Evolutionary conservation across 2,888 invertebrate genomes (phyloP).

Genomic region (Drosophila flavopinicola): DNA sequence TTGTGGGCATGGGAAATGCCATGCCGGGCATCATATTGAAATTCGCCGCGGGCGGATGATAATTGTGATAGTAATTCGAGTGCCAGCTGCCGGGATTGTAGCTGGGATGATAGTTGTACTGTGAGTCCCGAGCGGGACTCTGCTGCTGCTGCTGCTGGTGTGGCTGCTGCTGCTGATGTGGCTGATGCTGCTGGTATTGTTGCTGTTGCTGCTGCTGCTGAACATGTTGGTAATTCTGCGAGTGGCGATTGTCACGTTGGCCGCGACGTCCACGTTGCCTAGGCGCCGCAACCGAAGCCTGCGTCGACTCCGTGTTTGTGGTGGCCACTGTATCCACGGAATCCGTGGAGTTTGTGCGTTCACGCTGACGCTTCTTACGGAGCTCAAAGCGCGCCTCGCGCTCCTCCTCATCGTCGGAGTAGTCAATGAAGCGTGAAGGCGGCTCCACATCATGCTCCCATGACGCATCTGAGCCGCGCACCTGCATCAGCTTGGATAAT

Average conservation of each 20-base stretch:
- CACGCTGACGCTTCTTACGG: constrained; percentile 77
- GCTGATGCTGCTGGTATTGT: too few species aligned
- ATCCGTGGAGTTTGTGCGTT: constrained; percentile 61
- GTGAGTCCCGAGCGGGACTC: constrained; percentile 38
- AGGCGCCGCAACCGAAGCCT: constrained; percentile 22
- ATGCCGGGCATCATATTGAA: constrained; percentile 63
- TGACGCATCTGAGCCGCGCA: constrained; percentile 94
- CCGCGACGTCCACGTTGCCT: constrained; percentile 56
- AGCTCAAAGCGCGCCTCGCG: constrained; percentile 85
- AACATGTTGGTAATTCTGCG: constrained; percentile 24
- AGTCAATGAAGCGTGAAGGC: constrained; percentile 89
- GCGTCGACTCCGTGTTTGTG: constrained; percentile 23
- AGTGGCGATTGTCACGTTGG: constrained; percentile 39
- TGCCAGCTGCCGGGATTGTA: constrained; percentile 81
- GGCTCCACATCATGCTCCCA: constrained; percentile 93
- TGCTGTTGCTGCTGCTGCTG: constrained; percentile 18
- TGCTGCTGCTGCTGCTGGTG: constrained; percentile 19
- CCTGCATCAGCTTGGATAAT: constrained; percentile 89
- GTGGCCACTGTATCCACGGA: constrained; percentile 51
- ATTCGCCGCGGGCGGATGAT: constrained; percentile 58
- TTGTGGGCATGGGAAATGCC: constrained; percentile 50
- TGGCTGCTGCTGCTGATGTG: constrained; percentile 13
- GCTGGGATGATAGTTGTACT: constrained; percentile 71
- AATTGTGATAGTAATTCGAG: constrained; percentile 79
- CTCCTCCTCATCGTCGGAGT: constrained; percentile 96